Evolutionary conservation across 2,113 vertebrate species (phyloP).

Genomic region (Zosterops hypoxanthus): DNA sequence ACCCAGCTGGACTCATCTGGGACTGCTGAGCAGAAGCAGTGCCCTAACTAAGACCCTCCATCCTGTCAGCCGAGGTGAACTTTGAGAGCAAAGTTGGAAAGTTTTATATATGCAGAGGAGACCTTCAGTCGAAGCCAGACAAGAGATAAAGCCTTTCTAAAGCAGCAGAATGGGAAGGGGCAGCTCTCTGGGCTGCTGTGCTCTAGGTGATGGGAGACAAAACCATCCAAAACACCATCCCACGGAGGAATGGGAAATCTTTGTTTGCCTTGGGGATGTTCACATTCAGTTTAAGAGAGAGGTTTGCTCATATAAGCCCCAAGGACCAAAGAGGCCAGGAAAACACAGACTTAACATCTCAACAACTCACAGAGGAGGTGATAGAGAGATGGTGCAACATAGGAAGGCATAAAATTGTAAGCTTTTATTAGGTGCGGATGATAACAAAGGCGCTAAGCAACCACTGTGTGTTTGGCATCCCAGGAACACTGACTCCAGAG

Average conservation of each 20-base stretch:
- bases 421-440: background rate
- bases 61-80: background rate
- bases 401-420: background rate
- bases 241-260: background rate
- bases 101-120: background rate
- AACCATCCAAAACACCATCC: background rate
- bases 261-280: background rate
- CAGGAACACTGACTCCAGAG: conserved; percentile 23
- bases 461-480: background rate
- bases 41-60: background rate
- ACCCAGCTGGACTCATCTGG: background rate
- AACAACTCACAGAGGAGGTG: background rate
- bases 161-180: background rate
- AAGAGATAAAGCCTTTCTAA: background rate
- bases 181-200: background rate
- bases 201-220: background rate
- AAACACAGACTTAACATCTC: conserved; percentile 9
- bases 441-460: background rate
- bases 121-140: background rate
- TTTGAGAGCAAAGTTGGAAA: background rate
- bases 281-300: background rate
- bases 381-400: background rate
- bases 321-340: background rate
- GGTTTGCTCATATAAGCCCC: background rate
- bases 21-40: background rate